Percentiles rank a stretch among this genome's conserved stretches.
Conservation (phyloP, 1,140 invertebrate species). For the Drosophila saltans region DNA sequence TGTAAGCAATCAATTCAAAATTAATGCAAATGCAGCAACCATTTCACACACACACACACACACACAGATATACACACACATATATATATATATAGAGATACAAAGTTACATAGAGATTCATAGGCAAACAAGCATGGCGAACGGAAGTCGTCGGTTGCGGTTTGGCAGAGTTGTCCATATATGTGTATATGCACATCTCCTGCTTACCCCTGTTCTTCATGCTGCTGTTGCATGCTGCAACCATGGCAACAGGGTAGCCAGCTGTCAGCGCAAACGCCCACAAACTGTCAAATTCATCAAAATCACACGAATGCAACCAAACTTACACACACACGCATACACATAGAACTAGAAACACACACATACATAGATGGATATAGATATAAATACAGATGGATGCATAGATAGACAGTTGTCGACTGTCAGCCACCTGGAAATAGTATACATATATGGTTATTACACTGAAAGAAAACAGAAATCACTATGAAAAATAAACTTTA, state of each 20-base stretch:
- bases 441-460: constrained; percentile 12
- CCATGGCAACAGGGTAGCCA: constrained; percentile 67
- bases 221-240: constrained; percentile 7
- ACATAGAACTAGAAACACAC: constrained; percentile 9
- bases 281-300: constrained; percentile 83
- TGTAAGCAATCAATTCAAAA: constrained; percentile 81
- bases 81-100: not conserved
- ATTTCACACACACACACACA: constrained; percentile 40
- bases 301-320: constrained; percentile 76
- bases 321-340: constrained; percentile 29
- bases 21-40: constrained; percentile 80
- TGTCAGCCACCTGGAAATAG: constrained; percentile 70
- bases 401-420: constrained; percentile 64
- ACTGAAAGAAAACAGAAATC: not conserved
- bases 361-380: constrained; percentile 5
- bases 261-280: constrained; percentile 82
- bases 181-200: constrained; percentile 6
- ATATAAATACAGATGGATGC: constrained; percentile 36
- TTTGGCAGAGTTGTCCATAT: constrained; percentile 64
- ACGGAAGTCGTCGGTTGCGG: constrained; percentile 78
- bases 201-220: not conserved
- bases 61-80: not conserved
- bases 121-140: constrained; percentile 71
- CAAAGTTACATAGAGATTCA: constrained; percentile 35
- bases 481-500: not conserved